Percentiles rank a stretch among this genome's conserved stretches.
These are phyloP conservation scores for Tetragonula carbonaria DNA, from an alignment of 2,888 invertebrate species.

Conservation along the genomic window DNA sequence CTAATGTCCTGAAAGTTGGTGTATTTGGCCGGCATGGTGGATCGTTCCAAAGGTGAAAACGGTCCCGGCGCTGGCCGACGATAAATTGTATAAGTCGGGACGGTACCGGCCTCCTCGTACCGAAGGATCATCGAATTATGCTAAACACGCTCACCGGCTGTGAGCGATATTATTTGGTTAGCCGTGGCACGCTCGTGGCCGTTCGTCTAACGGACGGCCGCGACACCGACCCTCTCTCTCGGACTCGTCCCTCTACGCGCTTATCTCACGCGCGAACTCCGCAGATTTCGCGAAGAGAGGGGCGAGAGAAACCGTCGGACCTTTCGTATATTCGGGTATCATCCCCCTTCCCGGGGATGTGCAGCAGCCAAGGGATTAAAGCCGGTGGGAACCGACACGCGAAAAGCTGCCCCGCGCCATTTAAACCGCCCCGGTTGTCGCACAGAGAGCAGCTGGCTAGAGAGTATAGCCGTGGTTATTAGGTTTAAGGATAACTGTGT, in stretches of 20 bases:
- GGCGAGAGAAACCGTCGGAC: not conserved
- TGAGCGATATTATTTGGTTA: slow-evolving; percentile 77
- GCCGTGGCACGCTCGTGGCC: slow-evolving; percentile 61
- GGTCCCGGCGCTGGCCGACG: slow-evolving; percentile 58
- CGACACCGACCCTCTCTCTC: not conserved
- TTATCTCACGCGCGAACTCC: slow-evolving; percentile 42
- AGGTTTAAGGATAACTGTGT: slow-evolving; percentile 14
- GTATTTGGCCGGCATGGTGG: slow-evolving; percentile 62
- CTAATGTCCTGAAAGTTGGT: slow-evolving; percentile 70
- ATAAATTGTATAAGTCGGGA: slow-evolving; percentile 72
- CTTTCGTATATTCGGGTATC: slow-evolving; percentile 48
- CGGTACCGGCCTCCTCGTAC: not conserved
- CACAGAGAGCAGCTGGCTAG: slow-evolving; percentile 17
- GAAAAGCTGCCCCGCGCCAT: slow-evolving; percentile 20
- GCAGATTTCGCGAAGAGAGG: slow-evolving; percentile 9
- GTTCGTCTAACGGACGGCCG: slow-evolving; percentile 64
- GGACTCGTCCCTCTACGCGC: slow-evolving; percentile 6
- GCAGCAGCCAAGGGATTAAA: slow-evolving; percentile 8
- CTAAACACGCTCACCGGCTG: slow-evolving; percentile 70
- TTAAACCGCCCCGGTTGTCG: slow-evolving; percentile 16
- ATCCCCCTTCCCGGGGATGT: slow-evolving; percentile 24
- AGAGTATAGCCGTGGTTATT: slow-evolving; percentile 20
- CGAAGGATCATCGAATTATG: slow-evolving; percentile 76
- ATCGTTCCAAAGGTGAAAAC: slow-evolving; percentile 63
- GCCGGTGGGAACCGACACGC: not conserved